A percentile compares a stretch with the other conserved stretches of the same genome.
phyloP scores from a whole-genome alignment of 1,140 invertebrate genomes.

The Patella vulgata region DNA sequence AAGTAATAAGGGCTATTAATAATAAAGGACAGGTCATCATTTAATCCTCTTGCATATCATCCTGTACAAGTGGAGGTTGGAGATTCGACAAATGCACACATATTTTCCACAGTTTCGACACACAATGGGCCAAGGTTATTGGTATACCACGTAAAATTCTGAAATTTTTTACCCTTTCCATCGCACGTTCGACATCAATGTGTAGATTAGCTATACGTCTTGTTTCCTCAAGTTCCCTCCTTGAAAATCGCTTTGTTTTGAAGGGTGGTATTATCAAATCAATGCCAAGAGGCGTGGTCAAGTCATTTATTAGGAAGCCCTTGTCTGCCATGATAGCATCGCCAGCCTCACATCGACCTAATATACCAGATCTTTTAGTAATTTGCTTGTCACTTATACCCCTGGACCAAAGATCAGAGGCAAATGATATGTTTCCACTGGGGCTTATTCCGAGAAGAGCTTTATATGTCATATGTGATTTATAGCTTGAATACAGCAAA shows the following conservation, averaged over 20 bases:
- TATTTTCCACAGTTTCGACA: conserved; percentile 25
- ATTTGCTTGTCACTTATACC: conserved; percentile 27
- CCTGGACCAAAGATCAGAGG: conserved; percentile 12
- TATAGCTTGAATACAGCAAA: conserved; percentile 19
- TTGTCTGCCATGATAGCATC: not conserved
- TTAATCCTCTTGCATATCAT: too few relatives aligned
- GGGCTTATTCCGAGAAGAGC: conserved; percentile 22
- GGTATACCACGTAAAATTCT: conserved; percentile 18
- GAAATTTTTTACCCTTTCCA: too few relatives aligned
- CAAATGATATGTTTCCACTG: conserved; percentile 15
- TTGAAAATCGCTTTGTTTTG: too few relatives aligned
- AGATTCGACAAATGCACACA: conserved; percentile 30
- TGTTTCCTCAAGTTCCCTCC: too few relatives aligned
- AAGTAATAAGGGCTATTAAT: too few relatives aligned
- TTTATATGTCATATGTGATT: conserved; percentile 25
- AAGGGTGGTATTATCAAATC: too few relatives aligned
- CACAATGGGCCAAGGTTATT: conserved; percentile 19
- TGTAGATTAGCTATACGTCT: too few relatives aligned
- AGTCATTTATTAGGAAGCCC: too few relatives aligned
- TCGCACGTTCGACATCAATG: too few relatives aligned
- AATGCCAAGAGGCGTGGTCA: too few relatives aligned
- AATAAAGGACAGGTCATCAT: too few relatives aligned
- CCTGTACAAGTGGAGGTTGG: conserved; percentile 9
- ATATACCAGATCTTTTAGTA: conserved; percentile 14
- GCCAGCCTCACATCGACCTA: too few relatives aligned